These are phyloP conservation scores for Thumatha senex DNA, from an alignment of 2,888 invertebrate species.

Conservation along the genomic window DNA sequence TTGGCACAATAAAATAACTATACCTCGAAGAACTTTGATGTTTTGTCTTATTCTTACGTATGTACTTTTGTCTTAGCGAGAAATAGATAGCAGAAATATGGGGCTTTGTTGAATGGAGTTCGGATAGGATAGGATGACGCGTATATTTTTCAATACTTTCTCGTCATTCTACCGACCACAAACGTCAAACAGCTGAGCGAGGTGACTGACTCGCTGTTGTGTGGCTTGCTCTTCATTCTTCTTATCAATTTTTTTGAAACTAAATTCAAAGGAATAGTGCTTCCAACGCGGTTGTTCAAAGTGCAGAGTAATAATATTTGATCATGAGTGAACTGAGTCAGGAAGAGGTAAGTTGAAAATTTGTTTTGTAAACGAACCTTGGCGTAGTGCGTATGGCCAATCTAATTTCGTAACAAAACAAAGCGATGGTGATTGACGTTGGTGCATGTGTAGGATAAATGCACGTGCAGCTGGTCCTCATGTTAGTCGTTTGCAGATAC, in stretches of 20 bases:
- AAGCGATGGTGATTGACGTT: conserved; percentile 69
- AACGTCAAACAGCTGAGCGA: conserved; percentile 81
- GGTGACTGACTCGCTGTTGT: conserved; percentile 81
- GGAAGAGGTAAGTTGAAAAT: conserved; percentile 90
- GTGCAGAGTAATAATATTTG: conserved; percentile 46
- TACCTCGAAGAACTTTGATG: no score
- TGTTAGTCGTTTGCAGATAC: conserved; percentile 84
- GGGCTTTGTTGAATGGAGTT: conserved; percentile 21
- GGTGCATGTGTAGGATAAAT: conserved; percentile 48
- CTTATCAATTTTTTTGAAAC: conserved; percentile 57
- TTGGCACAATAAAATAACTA: no score
- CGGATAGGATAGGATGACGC: conserved; percentile 69
- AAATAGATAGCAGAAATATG: conserved; percentile 18
- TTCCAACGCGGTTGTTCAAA: conserved; percentile 43
- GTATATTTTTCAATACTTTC: conserved; percentile 80
- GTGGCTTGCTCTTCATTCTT: conserved; percentile 68
- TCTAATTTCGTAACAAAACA: conserved; percentile 84
- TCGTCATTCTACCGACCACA: conserved; percentile 71
- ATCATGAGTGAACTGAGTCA: conserved; percentile 93
- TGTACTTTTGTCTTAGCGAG: neutral
- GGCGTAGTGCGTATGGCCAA: conserved; percentile 74
- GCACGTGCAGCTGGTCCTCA: conserved; percentile 59
- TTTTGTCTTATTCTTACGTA: conserved; percentile 16
- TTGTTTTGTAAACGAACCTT: conserved; percentile 71
- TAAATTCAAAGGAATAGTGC: conserved; percentile 59